Evolutionary conservation across 2,797 vertebrate genomes (phyloP).

Genomic region (Potorous gilbertii): DNA sequence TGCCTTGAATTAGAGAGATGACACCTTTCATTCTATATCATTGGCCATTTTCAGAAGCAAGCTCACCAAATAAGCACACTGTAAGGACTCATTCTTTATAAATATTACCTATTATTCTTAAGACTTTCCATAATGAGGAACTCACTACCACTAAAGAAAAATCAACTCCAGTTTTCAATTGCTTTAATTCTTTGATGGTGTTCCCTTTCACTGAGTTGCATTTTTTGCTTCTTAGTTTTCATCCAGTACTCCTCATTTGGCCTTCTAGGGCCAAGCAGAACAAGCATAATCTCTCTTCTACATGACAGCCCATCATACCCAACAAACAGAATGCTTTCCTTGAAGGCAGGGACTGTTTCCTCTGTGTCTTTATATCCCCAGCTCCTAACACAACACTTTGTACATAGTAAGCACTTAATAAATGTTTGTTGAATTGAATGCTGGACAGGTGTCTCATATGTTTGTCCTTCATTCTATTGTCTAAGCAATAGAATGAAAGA

Average conservation of each 20-base stretch:
- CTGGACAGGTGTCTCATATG: background rate
- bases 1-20: background rate
- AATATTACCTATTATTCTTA: background rate
- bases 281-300: background rate
- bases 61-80: background rate
- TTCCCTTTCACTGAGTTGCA: background rate
- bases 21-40: background rate
- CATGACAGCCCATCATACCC: background rate
- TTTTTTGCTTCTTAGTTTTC: background rate
- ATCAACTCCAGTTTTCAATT: background rate
- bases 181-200: background rate
- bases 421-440: background rate
- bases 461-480: background rate
- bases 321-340: background rate
- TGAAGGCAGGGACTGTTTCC: background rate
- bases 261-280: background rate
- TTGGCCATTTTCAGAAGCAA: background rate
- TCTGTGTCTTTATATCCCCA: background rate
- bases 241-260: background rate
- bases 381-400: background rate
- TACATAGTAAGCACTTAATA: background rate
- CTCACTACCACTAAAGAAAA: background rate
- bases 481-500: background rate
- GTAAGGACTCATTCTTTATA: background rate
- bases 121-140: background rate